phyloP scores from a whole-genome alignment of 2,113 vertebrate species.

The Aplodontia rufa region DNA sequence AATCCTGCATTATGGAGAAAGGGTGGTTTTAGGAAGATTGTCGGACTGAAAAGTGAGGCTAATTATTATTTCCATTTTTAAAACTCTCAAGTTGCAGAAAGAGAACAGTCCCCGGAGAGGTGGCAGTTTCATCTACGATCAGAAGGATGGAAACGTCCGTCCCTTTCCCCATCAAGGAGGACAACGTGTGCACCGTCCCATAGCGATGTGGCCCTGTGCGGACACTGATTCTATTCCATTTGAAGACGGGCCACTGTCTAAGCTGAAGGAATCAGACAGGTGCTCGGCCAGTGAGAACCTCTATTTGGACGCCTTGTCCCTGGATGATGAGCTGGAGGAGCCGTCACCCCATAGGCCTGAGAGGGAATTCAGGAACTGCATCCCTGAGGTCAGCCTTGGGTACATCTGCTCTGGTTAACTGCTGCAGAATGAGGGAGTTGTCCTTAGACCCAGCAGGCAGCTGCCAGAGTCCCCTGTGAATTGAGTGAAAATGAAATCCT shows the following conservation, averaged over 20 bases:
- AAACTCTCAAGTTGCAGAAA: constrained; percentile 88
- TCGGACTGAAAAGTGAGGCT: not conserved
- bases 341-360: constrained; percentile 85
- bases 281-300: constrained; percentile 90
- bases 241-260: constrained; percentile 85
- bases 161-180: constrained; percentile 85
- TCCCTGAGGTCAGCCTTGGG: constrained; percentile 86
- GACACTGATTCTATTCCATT: constrained; percentile 88
- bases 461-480: not conserved
- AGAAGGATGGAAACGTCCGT: constrained; percentile 81
- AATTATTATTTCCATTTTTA: constrained; percentile 53
- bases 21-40: not conserved
- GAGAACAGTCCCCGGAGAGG: constrained; percentile 84
- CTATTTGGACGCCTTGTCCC: constrained; percentile 92
- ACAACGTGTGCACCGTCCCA: constrained; percentile 67
- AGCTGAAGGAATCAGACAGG: constrained; percentile 87
- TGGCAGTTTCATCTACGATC: constrained; percentile 81
- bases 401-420: not conserved
- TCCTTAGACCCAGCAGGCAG: not conserved
- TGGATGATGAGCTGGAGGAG: constrained; percentile 89
- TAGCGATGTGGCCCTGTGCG: constrained; percentile 85
- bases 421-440: too few relatives aligned
- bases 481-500: not conserved
- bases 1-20: not conserved
- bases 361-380: constrained; percentile 87